phyloP scores from a whole-genome alignment of 2,888 invertebrate species.

The Stenurella melanura region DNA sequence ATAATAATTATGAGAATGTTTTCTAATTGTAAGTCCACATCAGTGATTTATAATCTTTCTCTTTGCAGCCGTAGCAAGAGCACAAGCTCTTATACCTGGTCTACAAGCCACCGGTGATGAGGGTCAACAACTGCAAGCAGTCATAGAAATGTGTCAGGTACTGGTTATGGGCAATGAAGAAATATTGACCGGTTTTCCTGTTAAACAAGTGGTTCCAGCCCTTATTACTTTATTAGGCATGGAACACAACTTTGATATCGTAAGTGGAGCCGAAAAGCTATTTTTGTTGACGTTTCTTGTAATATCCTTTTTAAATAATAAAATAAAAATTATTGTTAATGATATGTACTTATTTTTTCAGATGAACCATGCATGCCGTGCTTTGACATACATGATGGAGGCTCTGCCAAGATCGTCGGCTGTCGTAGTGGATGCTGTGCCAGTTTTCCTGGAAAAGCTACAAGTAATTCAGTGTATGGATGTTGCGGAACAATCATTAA shows the following conservation, averaged over 20 bases:
- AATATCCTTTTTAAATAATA: too few relatives aligned
- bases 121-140: conserved; percentile 96
- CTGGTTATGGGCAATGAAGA: conserved; percentile 99
- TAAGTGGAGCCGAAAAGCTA: conserved; percentile 67
- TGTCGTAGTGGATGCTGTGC: conserved; percentile 97
- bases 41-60: neutral
- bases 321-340: neutral
- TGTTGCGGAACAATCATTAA: conserved; percentile 98
- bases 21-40: too few relatives aligned
- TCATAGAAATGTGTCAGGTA: conserved; percentile 98
- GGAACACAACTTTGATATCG: conserved; percentile 99
- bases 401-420: conserved; percentile 96
- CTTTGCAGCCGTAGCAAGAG: conserved; percentile 84
- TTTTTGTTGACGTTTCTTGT: too few relatives aligned
- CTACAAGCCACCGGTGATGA: conserved; percentile 96
- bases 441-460: conserved; percentile 96
- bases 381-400: conserved; percentile 99
- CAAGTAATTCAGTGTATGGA: conserved; percentile 99
- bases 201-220: conserved; percentile 97
- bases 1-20: too few relatives aligned
- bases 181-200: conserved; percentile 97
- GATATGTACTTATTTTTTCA: conserved; percentile 68
- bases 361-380: conserved; percentile 99
- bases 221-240: conserved; percentile 93
- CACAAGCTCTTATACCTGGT: conserved; percentile 93